phyloP scores from a whole-genome alignment of 2,113 vertebrate genomes.

The Ceuthmochares aereus region DNA sequence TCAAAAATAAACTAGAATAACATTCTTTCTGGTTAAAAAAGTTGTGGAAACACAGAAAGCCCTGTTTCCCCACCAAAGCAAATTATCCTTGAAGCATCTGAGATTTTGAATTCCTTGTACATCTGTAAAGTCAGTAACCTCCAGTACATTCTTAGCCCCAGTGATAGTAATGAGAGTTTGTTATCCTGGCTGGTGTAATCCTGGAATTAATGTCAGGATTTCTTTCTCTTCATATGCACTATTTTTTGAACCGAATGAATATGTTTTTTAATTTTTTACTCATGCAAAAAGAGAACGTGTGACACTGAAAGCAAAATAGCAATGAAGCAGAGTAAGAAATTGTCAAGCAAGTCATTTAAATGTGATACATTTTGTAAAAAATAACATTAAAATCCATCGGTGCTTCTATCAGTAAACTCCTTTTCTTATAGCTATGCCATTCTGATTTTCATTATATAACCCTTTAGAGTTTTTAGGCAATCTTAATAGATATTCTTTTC shows the following conservation, averaged over 20 bases:
- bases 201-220: not conserved
- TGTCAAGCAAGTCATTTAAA: not conserved
- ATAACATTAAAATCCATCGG: not conserved
- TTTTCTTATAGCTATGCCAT: not conserved
- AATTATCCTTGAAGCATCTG: not conserved
- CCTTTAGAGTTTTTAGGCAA: not conserved
- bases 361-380: not conserved
- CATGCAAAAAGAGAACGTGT: not conserved
- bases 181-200: not conserved
- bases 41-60: not conserved
- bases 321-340: not conserved
- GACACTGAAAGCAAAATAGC: not conserved
- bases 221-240: not conserved
- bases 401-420: not conserved
- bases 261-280: not conserved
- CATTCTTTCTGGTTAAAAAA: not conserved
- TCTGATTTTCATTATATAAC: not conserved
- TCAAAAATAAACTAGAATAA: not conserved
- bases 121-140: not conserved
- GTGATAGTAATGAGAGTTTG: not conserved
- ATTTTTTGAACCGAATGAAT: not conserved
- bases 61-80: not conserved
- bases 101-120: not conserved
- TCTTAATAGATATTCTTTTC: not conserved
- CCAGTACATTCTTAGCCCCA: not conserved